These are phyloP conservation scores for Chouioia cunea DNA, from an alignment of 2,888 invertebrate genomes.

Conservation along the genomic window DNA sequence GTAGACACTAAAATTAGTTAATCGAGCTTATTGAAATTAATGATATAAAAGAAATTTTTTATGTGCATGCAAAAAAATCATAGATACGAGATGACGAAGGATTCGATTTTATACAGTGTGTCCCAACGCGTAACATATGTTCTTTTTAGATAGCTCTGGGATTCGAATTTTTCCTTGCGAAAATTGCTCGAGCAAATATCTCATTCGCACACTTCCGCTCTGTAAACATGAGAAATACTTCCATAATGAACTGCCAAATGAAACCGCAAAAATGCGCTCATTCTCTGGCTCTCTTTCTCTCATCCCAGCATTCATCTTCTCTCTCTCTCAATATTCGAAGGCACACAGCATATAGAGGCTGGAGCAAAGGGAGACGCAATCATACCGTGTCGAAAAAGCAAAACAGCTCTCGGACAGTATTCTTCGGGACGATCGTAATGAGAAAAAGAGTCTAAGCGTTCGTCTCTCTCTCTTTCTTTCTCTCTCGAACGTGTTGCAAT, in stretches of 20 bases:
- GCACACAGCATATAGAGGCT: not conserved
- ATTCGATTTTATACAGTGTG: no score
- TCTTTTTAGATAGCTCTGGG: no score
- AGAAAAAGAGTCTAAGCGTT: conserved; percentile 51
- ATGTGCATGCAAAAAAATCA: no score
- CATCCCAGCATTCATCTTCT: conserved; percentile 16
- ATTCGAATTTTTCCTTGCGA: not conserved
- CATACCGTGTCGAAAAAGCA: conserved; percentile 20
- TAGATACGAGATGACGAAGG: no score
- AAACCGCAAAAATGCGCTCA: conserved; percentile 18
- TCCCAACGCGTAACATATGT: no score
- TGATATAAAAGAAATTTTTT: no score
- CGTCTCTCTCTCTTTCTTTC: conserved; percentile 48
- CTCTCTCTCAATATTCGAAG: conserved; percentile 42
- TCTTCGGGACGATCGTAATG: conserved; percentile 49
- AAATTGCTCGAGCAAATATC: not conserved
- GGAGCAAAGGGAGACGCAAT: conserved; percentile 28
- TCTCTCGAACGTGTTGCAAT: conserved; percentile 69
- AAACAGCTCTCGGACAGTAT: conserved; percentile 15
- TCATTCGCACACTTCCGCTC: no score
- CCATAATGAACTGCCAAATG: not conserved
- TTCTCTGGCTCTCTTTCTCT: not conserved
- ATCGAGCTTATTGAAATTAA: no score
- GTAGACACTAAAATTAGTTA: no score
- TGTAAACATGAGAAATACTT: not conserved